A percentile compares a stretch with the other conserved stretches of the same genome.
phyloP scores from a whole-genome alignment of 2,113 vertebrate species.

The Siphamia tubifer region DNA sequence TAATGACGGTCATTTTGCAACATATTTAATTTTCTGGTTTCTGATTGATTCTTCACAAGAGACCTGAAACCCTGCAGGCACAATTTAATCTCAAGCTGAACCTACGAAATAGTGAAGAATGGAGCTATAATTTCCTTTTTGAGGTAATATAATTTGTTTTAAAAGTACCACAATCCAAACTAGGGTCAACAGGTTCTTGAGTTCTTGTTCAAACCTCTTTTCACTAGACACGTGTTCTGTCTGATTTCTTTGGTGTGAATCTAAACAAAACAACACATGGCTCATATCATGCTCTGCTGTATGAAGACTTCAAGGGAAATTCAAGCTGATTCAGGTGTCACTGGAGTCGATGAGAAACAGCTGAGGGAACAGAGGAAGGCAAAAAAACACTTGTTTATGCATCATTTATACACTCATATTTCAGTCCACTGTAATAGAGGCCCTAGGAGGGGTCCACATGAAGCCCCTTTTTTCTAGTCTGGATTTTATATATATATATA shows the following conservation, averaged over 20 bases:
- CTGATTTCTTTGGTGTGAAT: background rate
- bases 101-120: slow-evolving; percentile 1
- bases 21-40: background rate
- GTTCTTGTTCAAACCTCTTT: background rate
- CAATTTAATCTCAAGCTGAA: background rate
- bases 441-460: too few species aligned
- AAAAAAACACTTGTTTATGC: background rate
- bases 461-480: too few species aligned
- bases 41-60: background rate
- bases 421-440: too few species aligned
- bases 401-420: background rate
- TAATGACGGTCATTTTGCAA: background rate
- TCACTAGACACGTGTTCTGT: background rate
- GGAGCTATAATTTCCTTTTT: background rate
- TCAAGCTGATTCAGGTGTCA: background rate
- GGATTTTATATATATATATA: too few species aligned
- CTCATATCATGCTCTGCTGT: background rate
- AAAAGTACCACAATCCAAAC: background rate
- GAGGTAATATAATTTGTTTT: slow-evolving; percentile 1
- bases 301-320: background rate
- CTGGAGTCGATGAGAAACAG: background rate
- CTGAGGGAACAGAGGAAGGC: background rate
- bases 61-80: background rate
- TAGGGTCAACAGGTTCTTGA: background rate
- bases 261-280: background rate